A percentile compares a stretch with the other conserved stretches of the same genome.
phyloP scores from a whole-genome alignment of 2,888 invertebrate genomes.

The Cephonodes hylas region DNA sequence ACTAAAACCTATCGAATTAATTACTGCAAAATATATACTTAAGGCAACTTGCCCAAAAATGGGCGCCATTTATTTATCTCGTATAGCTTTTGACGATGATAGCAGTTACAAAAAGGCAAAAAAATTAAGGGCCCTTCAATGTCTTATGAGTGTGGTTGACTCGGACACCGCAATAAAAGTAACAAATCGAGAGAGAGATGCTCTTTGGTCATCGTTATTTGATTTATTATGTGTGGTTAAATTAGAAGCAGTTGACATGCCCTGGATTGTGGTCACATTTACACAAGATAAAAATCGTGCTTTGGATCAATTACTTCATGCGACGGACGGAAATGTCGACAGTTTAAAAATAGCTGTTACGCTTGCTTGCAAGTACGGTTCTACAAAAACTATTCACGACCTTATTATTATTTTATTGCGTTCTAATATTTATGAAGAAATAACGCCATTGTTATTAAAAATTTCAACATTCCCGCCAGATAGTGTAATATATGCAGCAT shows the following conservation, averaged over 20 bases:
- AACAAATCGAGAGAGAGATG: slow-evolving; percentile 61
- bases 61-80: slow-evolving; percentile 74
- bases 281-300: slow-evolving; percentile 65
- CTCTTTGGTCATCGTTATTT: slow-evolving; percentile 67
- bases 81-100: slow-evolving; percentile 74
- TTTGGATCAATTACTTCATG: slow-evolving; percentile 63
- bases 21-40: slow-evolving; percentile 74
- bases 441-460: slow-evolving; percentile 66
- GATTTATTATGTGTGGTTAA: slow-evolving; percentile 66
- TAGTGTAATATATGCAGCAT: slow-evolving; percentile 59
- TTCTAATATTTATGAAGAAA: slow-evolving; percentile 60
- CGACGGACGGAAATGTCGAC: slow-evolving; percentile 54
- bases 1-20: slow-evolving; percentile 59
- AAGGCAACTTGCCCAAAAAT: slow-evolving; percentile 77
- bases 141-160: slow-evolving; percentile 72
- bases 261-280: slow-evolving; percentile 71
- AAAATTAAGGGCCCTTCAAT: slow-evolving; percentile 74
- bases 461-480: slow-evolving; percentile 51
- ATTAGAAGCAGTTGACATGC: slow-evolving; percentile 71
- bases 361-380: slow-evolving; percentile 58
- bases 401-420: slow-evolving; percentile 58
- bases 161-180: slow-evolving; percentile 72
- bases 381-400: slow-evolving; percentile 46
- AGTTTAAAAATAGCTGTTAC: slow-evolving; percentile 61
- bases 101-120: slow-evolving; percentile 70